Conservation (phyloP, 2,113 vertebrate genomes). For the Mus pahari region DNA sequence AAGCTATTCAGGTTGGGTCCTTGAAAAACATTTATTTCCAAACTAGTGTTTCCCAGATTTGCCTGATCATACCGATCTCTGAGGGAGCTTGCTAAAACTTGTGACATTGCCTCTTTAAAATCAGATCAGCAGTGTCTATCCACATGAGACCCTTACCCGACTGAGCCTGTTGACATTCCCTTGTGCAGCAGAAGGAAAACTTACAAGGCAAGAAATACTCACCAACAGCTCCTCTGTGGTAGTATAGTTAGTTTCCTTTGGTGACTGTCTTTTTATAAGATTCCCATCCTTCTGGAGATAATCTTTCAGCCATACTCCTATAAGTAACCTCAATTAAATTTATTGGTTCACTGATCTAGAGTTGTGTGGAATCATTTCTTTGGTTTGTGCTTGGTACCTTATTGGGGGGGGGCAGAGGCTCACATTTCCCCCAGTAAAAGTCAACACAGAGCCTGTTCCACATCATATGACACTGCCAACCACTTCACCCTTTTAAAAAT, state of each 20-base stretch:
- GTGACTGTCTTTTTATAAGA: neutral
- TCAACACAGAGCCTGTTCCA: neutral
- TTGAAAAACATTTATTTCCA: conserved; percentile 41
- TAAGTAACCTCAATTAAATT: neutral
- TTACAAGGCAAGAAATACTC: neutral
- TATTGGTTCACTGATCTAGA: neutral
- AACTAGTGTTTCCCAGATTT: neutral
- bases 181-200: neutral
- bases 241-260: neutral
- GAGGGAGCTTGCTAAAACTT: conserved; percentile 26
- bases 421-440: neutral
- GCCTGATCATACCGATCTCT: conserved; percentile 7
- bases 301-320: neutral
- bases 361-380: neutral
- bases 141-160: neutral
- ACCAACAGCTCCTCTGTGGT: neutral
- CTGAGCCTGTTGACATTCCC: neutral
- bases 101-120: neutral
- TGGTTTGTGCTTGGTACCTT: neutral
- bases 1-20: neutral
- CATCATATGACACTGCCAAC: neutral
- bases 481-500: neutral
- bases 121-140: neutral
- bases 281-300: neutral
- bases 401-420: neutral